Conservation (phyloP, 1,140 invertebrate genomes). For the Zaprionus tsacasi region DNA sequence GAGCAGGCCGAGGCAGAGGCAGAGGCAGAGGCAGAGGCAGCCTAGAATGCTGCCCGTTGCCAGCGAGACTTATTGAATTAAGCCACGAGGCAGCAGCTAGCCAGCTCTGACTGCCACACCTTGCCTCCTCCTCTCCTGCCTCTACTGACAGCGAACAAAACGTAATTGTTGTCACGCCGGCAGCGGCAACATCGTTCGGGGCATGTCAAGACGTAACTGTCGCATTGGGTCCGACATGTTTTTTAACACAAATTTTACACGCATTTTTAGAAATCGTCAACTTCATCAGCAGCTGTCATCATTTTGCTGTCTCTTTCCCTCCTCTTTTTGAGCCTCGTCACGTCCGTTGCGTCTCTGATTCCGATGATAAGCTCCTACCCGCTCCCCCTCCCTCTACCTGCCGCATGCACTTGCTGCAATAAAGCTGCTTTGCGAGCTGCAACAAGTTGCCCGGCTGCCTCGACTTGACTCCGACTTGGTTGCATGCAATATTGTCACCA, state of each 20-base stretch:
- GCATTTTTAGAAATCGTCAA: slow-evolving; percentile 83
- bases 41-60: not conserved
- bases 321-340: slow-evolving; percentile 60
- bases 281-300: slow-evolving; percentile 81
- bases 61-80: slow-evolving; percentile 63
- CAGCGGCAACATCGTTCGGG: slow-evolving; percentile 41
- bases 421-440: slow-evolving; percentile 61
- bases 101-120: not conserved
- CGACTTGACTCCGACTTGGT: slow-evolving; percentile 24
- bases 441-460: slow-evolving; percentile 18
- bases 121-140: not conserved
- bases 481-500: slow-evolving; percentile 82
- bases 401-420: slow-evolving; percentile 46
- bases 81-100: slow-evolving; percentile 24
- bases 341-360: slow-evolving; percentile 69
- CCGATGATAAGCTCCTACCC: slow-evolving; percentile 75
- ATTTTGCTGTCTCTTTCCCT: slow-evolving; percentile 33
- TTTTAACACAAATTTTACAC: slow-evolving; percentile 83
- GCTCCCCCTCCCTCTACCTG: not conserved
- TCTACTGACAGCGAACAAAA: slow-evolving; percentile 55
- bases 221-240: slow-evolving; percentile 79
- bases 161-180: slow-evolving; percentile 68
- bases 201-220: slow-evolving; percentile 80
- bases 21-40: not conserved
- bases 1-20: not conserved